Evolutionary conservation across 2,113 vertebrate species (phyloP), one percentile per base, ranked within the genome.

Genomic region (Azemiops feae): DNA sequence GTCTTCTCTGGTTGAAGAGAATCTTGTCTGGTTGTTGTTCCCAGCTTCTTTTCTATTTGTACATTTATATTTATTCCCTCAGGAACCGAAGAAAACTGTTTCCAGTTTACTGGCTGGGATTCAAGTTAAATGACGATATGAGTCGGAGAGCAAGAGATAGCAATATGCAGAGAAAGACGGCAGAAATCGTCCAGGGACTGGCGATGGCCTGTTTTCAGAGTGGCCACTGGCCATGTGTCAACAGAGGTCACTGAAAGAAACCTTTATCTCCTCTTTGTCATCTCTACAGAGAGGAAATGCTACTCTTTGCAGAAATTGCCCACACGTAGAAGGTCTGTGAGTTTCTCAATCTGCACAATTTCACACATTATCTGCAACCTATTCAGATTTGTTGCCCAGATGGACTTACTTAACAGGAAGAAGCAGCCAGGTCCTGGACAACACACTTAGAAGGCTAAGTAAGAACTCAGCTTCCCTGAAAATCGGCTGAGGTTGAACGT

Each of bases 51-150:
- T 69, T 92, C 3, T 87, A 92, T 90, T 90, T 90, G 34, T 81
- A 43, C 74, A 10, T 43, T 81, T 81, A 22, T 43, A 57, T 90
- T 94, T 94, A 60, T 57, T 74, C 91, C 93, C 50, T 57, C 50
- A 47, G 91, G 88, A 92, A 64, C 23, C 8, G 81, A 92, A 87
- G 50, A 88, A 87, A 90, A 85, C 81, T 22, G 81, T 91, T 94
- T 64, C 74, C 81, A 55, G 57, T 90, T 87, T 87, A 87, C 10
- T 94, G 88, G 93, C 93, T 5, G 50, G 27, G 89, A 74, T 92
- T 90, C 93, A 92, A 94, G 88, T 90, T 69, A 94, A 92, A 92
- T 90, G 90, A 55, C 69, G 57, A 94, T 92, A 55, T 45, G 47
- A 64, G 57, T 57, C 43, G 18, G n/a, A 43, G 4, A 54, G 57